A percentile compares a stretch with the other conserved stretches of the same genome.
phyloP scores from a whole-genome alignment of 2,888 invertebrate genomes.

The Thymelicus acteon region DNA sequence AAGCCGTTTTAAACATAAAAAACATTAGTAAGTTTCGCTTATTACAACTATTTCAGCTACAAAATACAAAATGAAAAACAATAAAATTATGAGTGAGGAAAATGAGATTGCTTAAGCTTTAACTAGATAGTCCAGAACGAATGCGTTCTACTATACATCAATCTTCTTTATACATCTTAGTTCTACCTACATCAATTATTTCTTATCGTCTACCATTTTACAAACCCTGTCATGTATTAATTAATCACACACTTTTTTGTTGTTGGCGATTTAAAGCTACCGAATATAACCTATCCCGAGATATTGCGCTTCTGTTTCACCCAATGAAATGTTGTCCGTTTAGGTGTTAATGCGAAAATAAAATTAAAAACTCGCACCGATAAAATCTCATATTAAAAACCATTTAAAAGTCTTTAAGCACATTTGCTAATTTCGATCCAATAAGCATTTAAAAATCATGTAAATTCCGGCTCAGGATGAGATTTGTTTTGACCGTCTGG shows the following conservation, averaged over 20 bases:
- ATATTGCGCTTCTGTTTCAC: constrained; percentile 24
- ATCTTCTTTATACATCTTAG: too few species aligned
- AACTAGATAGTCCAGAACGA: neutral
- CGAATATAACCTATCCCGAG: constrained; percentile 24
- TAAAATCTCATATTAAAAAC: constrained; percentile 32
- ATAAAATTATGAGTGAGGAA: too few species aligned
- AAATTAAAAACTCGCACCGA: constrained; percentile 14
- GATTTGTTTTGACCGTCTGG: constrained; percentile 30
- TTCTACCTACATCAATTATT: constrained; percentile 7
- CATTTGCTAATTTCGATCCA: constrained; percentile 27
- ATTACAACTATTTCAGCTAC: too few species aligned
- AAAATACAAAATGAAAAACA: too few species aligned
- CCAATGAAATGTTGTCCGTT: constrained; percentile 14
- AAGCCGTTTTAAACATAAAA: too few species aligned
- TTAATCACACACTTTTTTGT: constrained; percentile 34
- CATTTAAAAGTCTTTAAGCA: constrained; percentile 26
- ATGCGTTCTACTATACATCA: neutral
- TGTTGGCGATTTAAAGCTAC: constrained; percentile 31
- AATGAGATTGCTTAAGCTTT: neutral
- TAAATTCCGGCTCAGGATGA: neutral
- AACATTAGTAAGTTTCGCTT: too few species aligned
- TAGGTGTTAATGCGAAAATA: constrained; percentile 29
- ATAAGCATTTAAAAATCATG: constrained; percentile 28
- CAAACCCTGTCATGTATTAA: constrained; percentile 20
- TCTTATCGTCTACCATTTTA: constrained; percentile 6